phyloP scores from a whole-genome alignment of 2,797 vertebrate genomes.

The Nyctalus aviator region DNA sequence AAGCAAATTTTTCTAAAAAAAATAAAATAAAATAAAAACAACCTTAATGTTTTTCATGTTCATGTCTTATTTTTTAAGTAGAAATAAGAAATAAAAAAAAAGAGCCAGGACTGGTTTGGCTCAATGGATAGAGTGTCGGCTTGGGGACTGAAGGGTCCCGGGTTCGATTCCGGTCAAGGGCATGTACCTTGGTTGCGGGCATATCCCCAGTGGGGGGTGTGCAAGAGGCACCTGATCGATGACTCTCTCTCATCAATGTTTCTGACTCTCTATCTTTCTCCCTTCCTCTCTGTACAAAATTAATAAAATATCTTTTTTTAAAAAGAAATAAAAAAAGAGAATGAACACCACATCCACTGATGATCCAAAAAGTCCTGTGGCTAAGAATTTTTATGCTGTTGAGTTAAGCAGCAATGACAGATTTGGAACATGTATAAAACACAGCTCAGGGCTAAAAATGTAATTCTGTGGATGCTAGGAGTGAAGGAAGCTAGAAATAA shows the following conservation, averaged over 20 bases:
- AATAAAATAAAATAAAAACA: not conserved
- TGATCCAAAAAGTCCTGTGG: conserved; percentile 17
- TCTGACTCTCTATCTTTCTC: no score
- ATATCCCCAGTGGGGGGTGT: no score
- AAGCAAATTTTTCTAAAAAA: not conserved
- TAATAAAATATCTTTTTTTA: no score
- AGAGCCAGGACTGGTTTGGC: no score
- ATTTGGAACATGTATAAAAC: conserved; percentile 57
- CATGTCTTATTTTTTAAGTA: not conserved
- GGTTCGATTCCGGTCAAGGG: no score
- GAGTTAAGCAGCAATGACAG: conserved; percentile 57
- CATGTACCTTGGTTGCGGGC: no score
- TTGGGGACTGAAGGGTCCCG: no score
- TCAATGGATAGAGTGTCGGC: no score
- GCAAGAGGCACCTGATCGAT: no score
- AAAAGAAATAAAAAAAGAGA: not conserved
- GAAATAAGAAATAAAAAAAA: not conserved
- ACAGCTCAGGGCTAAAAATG: conserved; percentile 52
- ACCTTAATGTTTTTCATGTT: not conserved
- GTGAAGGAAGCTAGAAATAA: not conserved
- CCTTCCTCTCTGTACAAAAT: no score
- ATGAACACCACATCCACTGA: not conserved
- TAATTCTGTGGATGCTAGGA: not conserved
- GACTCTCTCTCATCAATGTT: no score
- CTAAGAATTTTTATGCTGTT: conserved; percentile 38